Percentiles rank a stretch among this genome's conserved stretches.
These are phyloP conservation scores for Drosophila funebris DNA, from an alignment of 1,140 invertebrate species.

Conservation along the genomic window DNA sequence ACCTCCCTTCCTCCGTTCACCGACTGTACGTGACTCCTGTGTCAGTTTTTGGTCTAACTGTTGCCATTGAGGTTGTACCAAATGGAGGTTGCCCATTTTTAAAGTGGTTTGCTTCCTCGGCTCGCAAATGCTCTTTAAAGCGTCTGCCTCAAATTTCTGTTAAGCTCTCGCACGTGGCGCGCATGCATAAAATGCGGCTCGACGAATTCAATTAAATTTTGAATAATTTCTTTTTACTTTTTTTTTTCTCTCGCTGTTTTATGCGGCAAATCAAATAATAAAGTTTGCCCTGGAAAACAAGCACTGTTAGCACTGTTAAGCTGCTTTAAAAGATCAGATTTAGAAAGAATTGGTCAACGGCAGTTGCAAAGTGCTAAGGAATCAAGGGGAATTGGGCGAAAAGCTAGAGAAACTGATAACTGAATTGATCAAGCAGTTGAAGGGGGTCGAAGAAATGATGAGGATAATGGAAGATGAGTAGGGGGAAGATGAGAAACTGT, in stretches of 20 bases:
- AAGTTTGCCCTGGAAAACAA: neutral
- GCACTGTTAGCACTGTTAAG: too few species aligned
- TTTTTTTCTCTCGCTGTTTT: constrained; percentile 1
- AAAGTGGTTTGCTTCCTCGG: constrained; percentile 39
- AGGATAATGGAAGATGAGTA: neutral
- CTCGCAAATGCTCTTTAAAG: constrained; percentile 38
- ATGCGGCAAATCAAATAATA: constrained; percentile 24
- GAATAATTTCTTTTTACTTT: constrained; percentile 8
- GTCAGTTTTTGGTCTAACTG: constrained; percentile 10
- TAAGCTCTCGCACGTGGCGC: constrained; percentile 32
- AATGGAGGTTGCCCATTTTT: constrained; percentile 38
- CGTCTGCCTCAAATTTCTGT: constrained; percentile 12
- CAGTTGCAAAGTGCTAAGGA: too few species aligned
- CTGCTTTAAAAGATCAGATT: too few species aligned
- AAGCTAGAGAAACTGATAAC: too few species aligned
- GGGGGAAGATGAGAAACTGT: neutral
- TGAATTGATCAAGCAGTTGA: too few species aligned
- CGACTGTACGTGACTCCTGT: constrained; percentile 60
- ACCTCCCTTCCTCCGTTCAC: neutral
- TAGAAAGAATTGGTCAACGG: too few species aligned
- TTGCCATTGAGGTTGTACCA: neutral
- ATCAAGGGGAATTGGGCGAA: too few species aligned
- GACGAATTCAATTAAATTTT: constrained; percentile 43
- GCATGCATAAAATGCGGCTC: constrained; percentile 20
- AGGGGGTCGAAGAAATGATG: too few species aligned